A percentile compares a stretch with the other conserved stretches of the same genome.
These are phyloP conservation scores for Fulica atra DNA, from an alignment of 2,113 vertebrate genomes.

Conservation along the genomic window DNA sequence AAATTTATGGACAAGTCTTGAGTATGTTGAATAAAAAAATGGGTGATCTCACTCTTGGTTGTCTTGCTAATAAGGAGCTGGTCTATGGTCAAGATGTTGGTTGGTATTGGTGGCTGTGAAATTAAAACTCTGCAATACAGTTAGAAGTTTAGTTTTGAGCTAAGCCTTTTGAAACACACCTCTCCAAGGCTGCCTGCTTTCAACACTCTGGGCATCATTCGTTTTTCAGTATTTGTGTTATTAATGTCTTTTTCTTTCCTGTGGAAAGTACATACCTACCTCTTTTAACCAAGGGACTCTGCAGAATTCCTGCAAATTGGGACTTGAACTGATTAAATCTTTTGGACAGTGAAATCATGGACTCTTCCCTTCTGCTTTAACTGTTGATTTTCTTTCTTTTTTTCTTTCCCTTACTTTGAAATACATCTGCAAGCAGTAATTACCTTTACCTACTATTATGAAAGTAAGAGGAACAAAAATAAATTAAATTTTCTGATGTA, in stretches of 20 bases:
- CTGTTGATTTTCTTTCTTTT: not conserved
- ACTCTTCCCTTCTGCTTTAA: not conserved
- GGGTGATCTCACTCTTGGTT: not conserved
- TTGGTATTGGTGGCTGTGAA: not conserved
- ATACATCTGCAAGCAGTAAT: not conserved
- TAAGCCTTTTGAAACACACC: not conserved
- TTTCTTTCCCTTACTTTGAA: not conserved
- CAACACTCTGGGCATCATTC: fast-evolving
- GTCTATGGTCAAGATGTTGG: not conserved
- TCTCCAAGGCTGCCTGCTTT: not conserved
- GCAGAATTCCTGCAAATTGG: not conserved
- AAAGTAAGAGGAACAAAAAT: not conserved
- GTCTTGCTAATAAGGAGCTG: not conserved
- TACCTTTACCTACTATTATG: not conserved
- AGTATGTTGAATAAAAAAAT: not conserved
- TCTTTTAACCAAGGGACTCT: not conserved
- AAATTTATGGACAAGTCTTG: not conserved
- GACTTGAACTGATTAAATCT: not conserved
- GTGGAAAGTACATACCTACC: not conserved
- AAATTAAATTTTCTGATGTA: not conserved
- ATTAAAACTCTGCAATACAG: not conserved
- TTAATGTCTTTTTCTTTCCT: not conserved
- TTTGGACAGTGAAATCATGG: not conserved
- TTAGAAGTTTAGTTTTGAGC: not conserved
- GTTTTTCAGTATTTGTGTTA: not conserved